phyloP scores from a whole-genome alignment of 2,888 invertebrate genomes.

The Caenorhabditis drosophilae region DNA sequence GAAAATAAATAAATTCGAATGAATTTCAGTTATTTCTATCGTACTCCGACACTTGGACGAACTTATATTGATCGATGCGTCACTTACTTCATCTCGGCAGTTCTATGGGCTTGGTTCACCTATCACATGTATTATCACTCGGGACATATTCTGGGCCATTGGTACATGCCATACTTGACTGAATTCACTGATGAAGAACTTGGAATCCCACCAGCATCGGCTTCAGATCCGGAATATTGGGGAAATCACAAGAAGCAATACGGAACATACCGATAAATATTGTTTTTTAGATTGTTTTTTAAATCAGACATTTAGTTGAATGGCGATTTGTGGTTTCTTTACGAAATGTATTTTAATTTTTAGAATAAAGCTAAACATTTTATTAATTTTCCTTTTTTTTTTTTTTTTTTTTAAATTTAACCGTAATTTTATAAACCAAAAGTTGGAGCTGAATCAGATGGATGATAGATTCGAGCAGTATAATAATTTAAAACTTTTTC shows the following conservation, averaged over 20 bases:
- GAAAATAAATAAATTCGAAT: not conserved
- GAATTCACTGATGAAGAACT: slow-evolving; percentile 68
- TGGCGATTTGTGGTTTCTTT: slow-evolving; percentile 10
- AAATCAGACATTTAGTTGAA: slow-evolving; percentile 1
- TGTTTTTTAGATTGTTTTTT: slow-evolving; percentile 5
- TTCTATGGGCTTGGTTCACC: slow-evolving; percentile 64
- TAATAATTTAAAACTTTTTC: slow-evolving; percentile 22
- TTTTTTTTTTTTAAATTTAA: too few species aligned
- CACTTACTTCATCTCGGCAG: slow-evolving; percentile 52
- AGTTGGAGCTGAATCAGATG: slow-evolving; percentile 16
- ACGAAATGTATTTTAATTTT: slow-evolving; percentile 13
- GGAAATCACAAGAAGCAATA: slow-evolving; percentile 60
- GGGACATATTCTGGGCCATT: slow-evolving; percentile 62
- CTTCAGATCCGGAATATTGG: slow-evolving; percentile 68
- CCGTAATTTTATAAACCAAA: slow-evolving; percentile 13
- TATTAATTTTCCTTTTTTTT: slow-evolving; percentile 1
- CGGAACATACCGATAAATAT: slow-evolving; percentile 60
- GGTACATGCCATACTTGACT: slow-evolving; percentile 65
- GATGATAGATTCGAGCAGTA: slow-evolving; percentile 23
- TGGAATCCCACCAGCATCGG: slow-evolving; percentile 66
- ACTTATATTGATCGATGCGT: slow-evolving; percentile 62
- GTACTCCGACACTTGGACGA: slow-evolving; percentile 57
- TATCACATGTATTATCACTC: slow-evolving; percentile 68
- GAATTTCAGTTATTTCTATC: slow-evolving; percentile 57
- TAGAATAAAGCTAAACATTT: slow-evolving; percentile 1